Conservation (phyloP, 1,140 invertebrate genomes). For the Drosophila sproati region DNA sequence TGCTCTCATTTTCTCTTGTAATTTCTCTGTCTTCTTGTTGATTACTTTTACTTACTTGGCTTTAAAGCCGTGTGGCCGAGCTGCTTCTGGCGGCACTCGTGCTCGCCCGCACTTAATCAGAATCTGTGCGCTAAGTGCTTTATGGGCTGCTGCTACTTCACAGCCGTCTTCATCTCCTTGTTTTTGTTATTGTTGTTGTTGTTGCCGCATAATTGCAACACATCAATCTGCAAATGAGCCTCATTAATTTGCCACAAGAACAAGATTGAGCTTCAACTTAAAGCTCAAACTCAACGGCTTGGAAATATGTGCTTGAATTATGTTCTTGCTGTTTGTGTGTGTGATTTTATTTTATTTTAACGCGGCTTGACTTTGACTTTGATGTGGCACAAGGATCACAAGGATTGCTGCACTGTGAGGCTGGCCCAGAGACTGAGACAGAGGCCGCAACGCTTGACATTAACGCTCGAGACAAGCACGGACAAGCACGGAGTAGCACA, state of each 20-base stretch:
- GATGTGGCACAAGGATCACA: conserved; percentile 49
- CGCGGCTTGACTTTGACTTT: conserved; percentile 53
- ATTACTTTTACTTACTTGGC: conserved; percentile 53
- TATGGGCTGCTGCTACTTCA: conserved; percentile 29
- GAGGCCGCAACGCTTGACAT: conserved; percentile 37
- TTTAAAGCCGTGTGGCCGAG: conserved; percentile 31
- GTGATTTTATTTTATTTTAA: background rate
- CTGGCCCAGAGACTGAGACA: conserved; percentile 2
- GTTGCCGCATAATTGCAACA: conserved; percentile 74
- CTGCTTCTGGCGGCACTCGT: conserved; percentile 20
- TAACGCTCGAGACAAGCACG: conserved; percentile 27
- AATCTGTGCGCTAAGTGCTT: conserved; percentile 79
- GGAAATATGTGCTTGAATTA: conserved; percentile 22
- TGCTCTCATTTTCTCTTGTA: conserved; percentile 4
- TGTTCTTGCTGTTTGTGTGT: background rate
- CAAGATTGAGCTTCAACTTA: conserved; percentile 28
- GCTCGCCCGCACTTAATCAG: conserved; percentile 66
- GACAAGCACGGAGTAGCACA: background rate
- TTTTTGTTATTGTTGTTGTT: conserved; percentile 37
- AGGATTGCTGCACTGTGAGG: background rate
- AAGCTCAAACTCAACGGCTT: conserved; percentile 21
- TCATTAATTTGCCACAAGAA: conserved; percentile 76
- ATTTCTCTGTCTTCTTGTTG: conserved; percentile 21
- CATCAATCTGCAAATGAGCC: conserved; percentile 78
- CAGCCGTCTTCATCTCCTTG: conserved; percentile 19